phyloP scores from a whole-genome alignment of 2,113 vertebrate species.

The Tragelaphus strepsiceros region DNA sequence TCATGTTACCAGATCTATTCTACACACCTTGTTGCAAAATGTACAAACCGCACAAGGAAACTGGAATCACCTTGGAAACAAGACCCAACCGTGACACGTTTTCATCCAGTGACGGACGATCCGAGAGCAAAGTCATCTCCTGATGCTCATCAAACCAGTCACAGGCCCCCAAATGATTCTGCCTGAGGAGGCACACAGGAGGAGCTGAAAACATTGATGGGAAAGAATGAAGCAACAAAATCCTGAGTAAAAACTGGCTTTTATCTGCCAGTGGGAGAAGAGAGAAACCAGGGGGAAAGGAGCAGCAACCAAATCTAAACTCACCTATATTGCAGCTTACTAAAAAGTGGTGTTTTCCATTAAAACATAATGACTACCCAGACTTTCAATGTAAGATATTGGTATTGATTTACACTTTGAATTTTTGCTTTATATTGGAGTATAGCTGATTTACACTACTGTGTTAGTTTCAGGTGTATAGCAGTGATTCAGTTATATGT shows the following conservation, averaged over 20 bases:
- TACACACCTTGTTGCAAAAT: background rate
- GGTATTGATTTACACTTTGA: background rate
- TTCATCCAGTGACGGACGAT: background rate
- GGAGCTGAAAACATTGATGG: background rate
- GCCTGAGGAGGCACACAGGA: background rate
- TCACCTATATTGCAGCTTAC: background rate
- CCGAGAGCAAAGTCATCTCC: background rate
- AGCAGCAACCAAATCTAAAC: background rate
- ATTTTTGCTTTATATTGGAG: background rate
- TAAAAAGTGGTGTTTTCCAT: background rate
- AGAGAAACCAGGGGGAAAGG: background rate
- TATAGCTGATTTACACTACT: background rate
- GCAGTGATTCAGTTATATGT: background rate
- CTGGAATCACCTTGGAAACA: background rate
- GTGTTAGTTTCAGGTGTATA: background rate
- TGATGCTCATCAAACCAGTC: background rate
- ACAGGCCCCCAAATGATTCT: background rate
- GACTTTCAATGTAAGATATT: background rate
- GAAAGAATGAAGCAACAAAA: background rate
- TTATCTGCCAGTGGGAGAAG: background rate
- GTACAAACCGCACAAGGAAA: background rate
- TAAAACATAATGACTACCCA: background rate
- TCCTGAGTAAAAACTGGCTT: background rate
- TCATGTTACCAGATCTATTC: background rate
- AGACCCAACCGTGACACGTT: background rate